These are phyloP conservation scores for Baccha elongata DNA, from an alignment of 2,888 invertebrate species.

Conservation along the genomic window DNA sequence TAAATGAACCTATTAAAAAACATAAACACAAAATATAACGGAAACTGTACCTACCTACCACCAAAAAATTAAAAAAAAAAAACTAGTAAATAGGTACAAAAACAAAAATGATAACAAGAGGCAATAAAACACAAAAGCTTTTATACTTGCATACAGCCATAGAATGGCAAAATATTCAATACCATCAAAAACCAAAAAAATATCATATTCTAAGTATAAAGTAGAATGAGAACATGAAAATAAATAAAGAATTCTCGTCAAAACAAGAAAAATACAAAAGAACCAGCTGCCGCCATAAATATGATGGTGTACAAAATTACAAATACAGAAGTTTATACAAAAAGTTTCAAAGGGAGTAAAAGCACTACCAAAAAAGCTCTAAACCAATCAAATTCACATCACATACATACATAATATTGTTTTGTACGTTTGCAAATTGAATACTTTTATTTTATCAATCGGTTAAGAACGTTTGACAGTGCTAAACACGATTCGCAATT, in stretches of 20 bases:
- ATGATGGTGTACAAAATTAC: too few species aligned
- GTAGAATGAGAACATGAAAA: slow-evolving; percentile 57
- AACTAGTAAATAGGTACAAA: too few species aligned
- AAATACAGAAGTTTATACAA: slow-evolving; percentile 76
- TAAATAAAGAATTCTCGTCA: slow-evolving; percentile 43
- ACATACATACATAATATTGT: too few species aligned
- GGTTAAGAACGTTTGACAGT: slow-evolving; percentile 81
- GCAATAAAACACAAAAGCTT: slow-evolving; percentile 47
- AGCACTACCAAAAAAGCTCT: slow-evolving; percentile 55
- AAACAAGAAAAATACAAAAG: slow-evolving; percentile 30
- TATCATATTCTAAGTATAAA: slow-evolving; percentile 29
- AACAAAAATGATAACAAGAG: slow-evolving; percentile 57
- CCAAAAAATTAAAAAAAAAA: slow-evolving; percentile 47
- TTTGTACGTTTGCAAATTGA: slow-evolving; percentile 71
- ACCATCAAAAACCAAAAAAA: slow-evolving; percentile 1
- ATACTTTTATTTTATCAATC: slow-evolving; percentile 82
- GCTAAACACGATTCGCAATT: slow-evolving; percentile 75
- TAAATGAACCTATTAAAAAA: slow-evolving; percentile 14
- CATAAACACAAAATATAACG: slow-evolving; percentile 34
- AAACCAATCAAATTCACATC: slow-evolving; percentile 76
- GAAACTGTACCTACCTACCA: slow-evolving; percentile 58
- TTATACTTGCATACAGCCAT: slow-evolving; percentile 2
- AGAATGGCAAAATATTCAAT: slow-evolving; percentile 6
- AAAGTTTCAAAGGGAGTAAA: slow-evolving; percentile 30
- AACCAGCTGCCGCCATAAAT: slow-evolving; percentile 57